Percentiles rank a stretch among this genome's conserved stretches.
Conservation (phyloP, 2,888 invertebrate species). For the Dysmachus trigonus region DNA sequence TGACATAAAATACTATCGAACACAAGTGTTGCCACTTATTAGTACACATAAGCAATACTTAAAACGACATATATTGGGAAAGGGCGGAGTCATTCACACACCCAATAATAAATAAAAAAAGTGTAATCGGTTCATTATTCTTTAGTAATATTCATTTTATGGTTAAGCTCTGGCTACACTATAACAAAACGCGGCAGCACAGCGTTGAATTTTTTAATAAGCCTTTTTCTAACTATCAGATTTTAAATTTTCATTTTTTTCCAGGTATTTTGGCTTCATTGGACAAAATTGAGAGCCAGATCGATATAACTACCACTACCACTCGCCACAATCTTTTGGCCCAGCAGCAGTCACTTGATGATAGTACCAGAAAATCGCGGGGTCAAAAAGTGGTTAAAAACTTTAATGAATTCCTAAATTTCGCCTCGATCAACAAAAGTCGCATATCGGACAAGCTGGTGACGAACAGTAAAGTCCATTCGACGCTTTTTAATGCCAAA, state of each 20-base stretch:
- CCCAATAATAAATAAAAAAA: too few relatives aligned
- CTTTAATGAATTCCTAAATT: constrained; percentile 84
- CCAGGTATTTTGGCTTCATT: constrained; percentile 68
- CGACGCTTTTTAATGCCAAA: not conserved
- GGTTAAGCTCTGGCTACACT: too few relatives aligned
- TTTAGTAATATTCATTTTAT: too few relatives aligned
- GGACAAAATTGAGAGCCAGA: constrained; percentile 68
- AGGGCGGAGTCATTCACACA: too few relatives aligned
- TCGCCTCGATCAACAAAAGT: constrained; percentile 74
- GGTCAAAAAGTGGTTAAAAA: constrained; percentile 74
- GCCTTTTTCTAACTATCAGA: not conserved
- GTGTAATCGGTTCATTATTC: too few relatives aligned
- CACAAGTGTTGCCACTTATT: too few relatives aligned
- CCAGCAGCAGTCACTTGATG: not conserved
- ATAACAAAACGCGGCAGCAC: not conserved
- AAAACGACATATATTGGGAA: too few relatives aligned
- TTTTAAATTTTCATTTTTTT: not conserved
- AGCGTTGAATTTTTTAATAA: not conserved
- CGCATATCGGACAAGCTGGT: constrained; percentile 63
- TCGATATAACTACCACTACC: constrained; percentile 54
- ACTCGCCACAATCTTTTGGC: not conserved
- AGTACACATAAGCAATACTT: too few relatives aligned
- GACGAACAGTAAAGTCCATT: constrained; percentile 42
- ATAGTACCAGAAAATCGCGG: constrained; percentile 51
- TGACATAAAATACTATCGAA: too few relatives aligned